phyloP scores from a whole-genome alignment of 2,113 vertebrate genomes.

The Ranitomeya variabilis region DNA sequence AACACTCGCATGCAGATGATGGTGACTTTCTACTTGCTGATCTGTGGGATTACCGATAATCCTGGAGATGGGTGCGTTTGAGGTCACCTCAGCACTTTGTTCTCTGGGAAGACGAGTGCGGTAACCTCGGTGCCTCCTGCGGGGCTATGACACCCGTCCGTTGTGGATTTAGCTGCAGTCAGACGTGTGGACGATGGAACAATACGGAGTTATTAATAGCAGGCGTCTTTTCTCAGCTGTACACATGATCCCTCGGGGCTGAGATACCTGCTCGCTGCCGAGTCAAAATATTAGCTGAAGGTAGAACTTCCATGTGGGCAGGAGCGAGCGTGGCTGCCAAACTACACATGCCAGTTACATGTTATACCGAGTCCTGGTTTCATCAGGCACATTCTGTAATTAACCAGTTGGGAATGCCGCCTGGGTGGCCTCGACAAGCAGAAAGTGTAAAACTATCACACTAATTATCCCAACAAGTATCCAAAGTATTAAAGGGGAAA shows the following conservation, averaged over 20 bases:
- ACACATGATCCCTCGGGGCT: slow-evolving; percentile 2
- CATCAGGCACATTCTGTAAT: neutral
- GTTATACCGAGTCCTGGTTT: neutral
- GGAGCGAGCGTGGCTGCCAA: neutral
- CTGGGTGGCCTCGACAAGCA: neutral
- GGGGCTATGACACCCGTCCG: neutral
- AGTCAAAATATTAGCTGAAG: slow-evolving; percentile 16
- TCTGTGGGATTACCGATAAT: neutral
- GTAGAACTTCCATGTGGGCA: neutral
- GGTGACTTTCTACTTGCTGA: neutral
- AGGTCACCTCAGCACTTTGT: slow-evolving; percentile 21
- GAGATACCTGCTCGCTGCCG: neutral
- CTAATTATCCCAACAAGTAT: neutral
- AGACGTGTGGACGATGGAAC: slow-evolving; percentile 13
- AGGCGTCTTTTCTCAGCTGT: neutral
- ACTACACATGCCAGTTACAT: neutral
- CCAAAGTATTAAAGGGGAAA: neutral
- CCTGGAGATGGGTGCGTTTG: neutral
- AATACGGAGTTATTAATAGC: slow-evolving; percentile 30
- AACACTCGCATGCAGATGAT: neutral
- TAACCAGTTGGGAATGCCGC: neutral
- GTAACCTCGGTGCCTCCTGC: neutral
- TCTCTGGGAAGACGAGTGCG: neutral
- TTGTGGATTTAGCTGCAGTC: neutral
- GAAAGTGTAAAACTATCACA: neutral